These are phyloP conservation scores for Harpalus rubripes DNA, from an alignment of 2,888 invertebrate genomes.

Conservation along the genomic window DNA sequence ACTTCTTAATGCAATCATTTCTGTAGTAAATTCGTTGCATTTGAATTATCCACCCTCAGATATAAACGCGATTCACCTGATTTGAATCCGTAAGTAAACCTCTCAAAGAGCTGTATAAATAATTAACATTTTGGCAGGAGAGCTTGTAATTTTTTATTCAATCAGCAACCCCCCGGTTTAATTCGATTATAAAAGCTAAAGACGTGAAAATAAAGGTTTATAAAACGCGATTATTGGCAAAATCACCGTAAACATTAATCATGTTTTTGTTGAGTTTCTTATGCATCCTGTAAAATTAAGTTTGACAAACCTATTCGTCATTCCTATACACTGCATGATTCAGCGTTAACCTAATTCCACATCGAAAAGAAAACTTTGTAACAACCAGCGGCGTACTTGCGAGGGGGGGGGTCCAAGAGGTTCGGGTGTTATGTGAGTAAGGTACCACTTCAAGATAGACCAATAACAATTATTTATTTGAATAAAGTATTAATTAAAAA, in stretches of 20 bases:
- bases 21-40: slow-evolving; percentile 18
- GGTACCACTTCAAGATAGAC: too few relatives aligned
- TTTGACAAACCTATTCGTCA: slow-evolving; percentile 60
- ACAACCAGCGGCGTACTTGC: too few relatives aligned
- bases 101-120: background rate
- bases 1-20: slow-evolving; percentile 43
- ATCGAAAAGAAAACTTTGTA: slow-evolving; percentile 50
- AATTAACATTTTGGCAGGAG: slow-evolving; percentile 2
- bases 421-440: too few relatives aligned
- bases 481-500: too few relatives aligned
- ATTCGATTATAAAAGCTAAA: slow-evolving; percentile 17
- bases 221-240: slow-evolving; percentile 28
- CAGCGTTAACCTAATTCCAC: slow-evolving; percentile 59
- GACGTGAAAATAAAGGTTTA: background rate
- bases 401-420: too few relatives aligned
- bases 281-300: slow-evolving; percentile 50
- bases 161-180: background rate
- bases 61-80: slow-evolving; percentile 23
- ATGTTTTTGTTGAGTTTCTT: slow-evolving; percentile 60
- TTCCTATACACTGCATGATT: slow-evolving; percentile 43
- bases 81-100: slow-evolving; percentile 8
- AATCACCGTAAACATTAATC: slow-evolving; percentile 57
- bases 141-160: background rate
- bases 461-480: too few relatives aligned
- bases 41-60: slow-evolving; percentile 6